These are phyloP conservation scores for Rhinolophus ferrumequinum DNA, from an alignment of 2,113 vertebrate species.

Conservation along the genomic window DNA sequence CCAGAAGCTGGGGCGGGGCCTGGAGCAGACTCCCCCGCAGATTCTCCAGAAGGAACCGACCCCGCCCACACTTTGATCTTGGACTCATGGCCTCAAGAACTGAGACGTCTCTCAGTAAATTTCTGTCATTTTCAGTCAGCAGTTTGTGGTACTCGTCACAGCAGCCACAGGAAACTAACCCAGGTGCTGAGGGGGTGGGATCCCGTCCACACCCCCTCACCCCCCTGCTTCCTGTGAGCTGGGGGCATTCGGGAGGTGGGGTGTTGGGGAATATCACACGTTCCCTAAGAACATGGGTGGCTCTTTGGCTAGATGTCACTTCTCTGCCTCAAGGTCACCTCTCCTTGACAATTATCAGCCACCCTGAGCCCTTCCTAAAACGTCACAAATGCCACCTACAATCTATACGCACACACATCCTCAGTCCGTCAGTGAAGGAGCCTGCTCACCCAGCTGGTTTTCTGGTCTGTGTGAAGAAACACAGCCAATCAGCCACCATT, in stretches of 20 bases:
- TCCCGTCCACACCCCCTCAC: too few relatives aligned
- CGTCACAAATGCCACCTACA: rapidly evolving
- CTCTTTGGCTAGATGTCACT: too few relatives aligned
- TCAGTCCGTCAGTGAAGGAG: not conserved
- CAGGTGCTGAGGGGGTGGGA: not conserved
- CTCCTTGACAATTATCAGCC: not conserved
- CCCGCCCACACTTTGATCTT: not conserved
- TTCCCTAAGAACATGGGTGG: not conserved
- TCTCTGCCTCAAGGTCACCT: not conserved
- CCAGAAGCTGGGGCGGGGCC: not conserved
- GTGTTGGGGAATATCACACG: not conserved
- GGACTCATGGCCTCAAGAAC: not conserved
- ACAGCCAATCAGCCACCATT: not conserved
- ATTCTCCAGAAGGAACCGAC: not conserved
- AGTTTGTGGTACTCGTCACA: not conserved
- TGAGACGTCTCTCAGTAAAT: not conserved
- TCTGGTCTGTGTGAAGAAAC: rapidly evolving
- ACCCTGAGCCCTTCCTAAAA: not conserved
- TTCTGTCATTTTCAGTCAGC: not conserved
- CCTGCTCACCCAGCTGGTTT: not conserved
- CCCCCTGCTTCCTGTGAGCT: not conserved
- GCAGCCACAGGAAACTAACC: not conserved
- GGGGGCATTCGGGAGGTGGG: rapidly evolving
- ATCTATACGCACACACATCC: rapidly evolving
- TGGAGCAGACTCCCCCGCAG: too few relatives aligned